Base-by-base conservation (phyloP, 2,888 invertebrate genomes). In the Leucania comma region DNA sequence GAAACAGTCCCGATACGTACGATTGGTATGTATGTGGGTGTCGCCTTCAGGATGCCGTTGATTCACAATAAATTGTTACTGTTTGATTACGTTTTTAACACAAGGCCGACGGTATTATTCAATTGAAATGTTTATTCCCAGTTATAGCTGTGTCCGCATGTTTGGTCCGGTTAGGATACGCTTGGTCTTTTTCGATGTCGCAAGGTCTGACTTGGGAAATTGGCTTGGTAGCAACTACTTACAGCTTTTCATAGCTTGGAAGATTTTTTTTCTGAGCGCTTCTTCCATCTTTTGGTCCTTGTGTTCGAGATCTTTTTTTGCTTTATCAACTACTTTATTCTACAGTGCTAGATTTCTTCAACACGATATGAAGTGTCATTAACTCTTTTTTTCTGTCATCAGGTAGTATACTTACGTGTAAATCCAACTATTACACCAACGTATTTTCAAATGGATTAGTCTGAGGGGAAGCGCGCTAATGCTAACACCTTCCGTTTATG, bases 71-170 rank as follows among this genome's bases (percentile, higher is more conserved):
- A 86, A 87, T 87, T 88, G 89, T 85, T 78, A 85, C 84, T 86
- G 87, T 87, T 89, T 88, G 88, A 89, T 88, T 83, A 83, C 81
- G 76, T 79, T 87, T 86, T 88, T 88, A 87, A 78, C 81, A 71
- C 86, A 87, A 89, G 90, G 90, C 73, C 87, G 68, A 69, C 59
- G 72, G 83, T 80, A 90, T 90, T 89, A 90, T 90, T 89, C 90
- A 90, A 90, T 90, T 90, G 87, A 87, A 73, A 74, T 81, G 86
- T 86, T 86, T 88, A 83, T 80, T 82, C 69, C 75, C 72, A 73
- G 75, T 72, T 77, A 75, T 80, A 64, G 50, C 58, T 59, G 42
- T 82, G 53, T 67, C 66, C 73, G 56, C 26, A 61, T 72, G 50
- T 48, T 81, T 64, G 22, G 8, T 48, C 38, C 38, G 24, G 38